These are phyloP conservation scores for Blennius ocellaris DNA, from an alignment of 2,113 vertebrate species.

Conservation along the genomic window DNA sequence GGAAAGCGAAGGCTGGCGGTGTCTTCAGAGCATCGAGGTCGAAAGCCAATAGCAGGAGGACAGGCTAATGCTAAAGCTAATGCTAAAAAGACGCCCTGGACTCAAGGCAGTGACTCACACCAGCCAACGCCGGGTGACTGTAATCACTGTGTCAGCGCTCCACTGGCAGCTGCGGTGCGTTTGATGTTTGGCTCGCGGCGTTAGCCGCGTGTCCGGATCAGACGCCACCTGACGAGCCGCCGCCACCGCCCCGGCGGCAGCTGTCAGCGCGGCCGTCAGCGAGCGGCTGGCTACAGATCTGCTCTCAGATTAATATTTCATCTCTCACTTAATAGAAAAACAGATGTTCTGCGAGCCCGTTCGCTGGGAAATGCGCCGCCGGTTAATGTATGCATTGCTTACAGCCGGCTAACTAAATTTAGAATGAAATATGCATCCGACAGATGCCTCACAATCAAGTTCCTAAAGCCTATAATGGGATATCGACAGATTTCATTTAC, in stretches of 20 bases:
- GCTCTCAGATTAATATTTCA: conserved; percentile 73
- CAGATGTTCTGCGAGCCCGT: conserved; percentile 74
- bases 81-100: too few species aligned
- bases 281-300: conserved; percentile 67
- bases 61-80: too few species aligned
- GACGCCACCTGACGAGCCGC: conserved; percentile 70
- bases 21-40: too few species aligned
- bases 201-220: conserved; percentile 49
- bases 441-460: conserved; percentile 74
- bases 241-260: conserved; percentile 61
- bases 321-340: conserved; percentile 77
- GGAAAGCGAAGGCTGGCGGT: too few species aligned
- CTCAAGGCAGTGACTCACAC: too few species aligned
- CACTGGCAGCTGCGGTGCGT: conserved; percentile 7
- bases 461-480: conserved; percentile 74
- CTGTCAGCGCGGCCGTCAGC: conserved; percentile 66
- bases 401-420: conserved; percentile 74
- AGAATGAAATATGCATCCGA: conserved; percentile 78
- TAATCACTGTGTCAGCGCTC: too few species aligned
- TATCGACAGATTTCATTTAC: conserved; percentile 79
- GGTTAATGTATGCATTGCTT: conserved; percentile 72
- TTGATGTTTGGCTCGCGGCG: neutral
- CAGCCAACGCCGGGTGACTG: too few species aligned
- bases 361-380: conserved; percentile 64
- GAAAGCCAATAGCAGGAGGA: too few species aligned